Percentiles rank a stretch among this genome's conserved stretches.
phyloP scores from a whole-genome alignment of 2,113 vertebrate genomes.

The Mystacornis crossleyi region DNA sequence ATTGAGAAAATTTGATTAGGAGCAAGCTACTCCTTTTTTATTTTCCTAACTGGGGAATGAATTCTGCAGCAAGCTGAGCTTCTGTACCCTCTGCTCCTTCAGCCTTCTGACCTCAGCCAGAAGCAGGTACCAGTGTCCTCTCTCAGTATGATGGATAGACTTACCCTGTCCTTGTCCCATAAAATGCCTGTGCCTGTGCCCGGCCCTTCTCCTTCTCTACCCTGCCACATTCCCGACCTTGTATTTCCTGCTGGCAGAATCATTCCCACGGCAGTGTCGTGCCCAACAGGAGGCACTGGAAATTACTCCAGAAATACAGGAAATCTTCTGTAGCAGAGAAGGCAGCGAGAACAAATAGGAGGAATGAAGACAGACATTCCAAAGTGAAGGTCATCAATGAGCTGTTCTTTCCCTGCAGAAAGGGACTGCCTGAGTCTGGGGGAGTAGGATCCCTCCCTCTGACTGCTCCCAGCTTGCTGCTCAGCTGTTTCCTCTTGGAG shows the following conservation, averaged over 20 bases:
- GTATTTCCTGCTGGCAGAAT: background rate
- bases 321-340: background rate
- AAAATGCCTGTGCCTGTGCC: background rate
- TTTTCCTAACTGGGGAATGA: background rate
- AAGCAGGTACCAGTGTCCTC: background rate
- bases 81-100: background rate
- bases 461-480: background rate
- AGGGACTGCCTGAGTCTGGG: background rate
- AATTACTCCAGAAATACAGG: background rate
- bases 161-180: background rate
- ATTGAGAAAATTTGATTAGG: background rate
- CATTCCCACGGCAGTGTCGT: background rate
- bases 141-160: background rate
- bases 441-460: background rate
- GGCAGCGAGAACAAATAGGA: background rate
- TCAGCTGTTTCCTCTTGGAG: background rate
- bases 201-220: background rate
- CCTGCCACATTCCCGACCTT: background rate
- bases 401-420: background rate
- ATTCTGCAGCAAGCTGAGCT: background rate
- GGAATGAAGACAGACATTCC: background rate
- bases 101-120: background rate
- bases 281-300: background rate
- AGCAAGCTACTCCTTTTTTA: background rate
- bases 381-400: background rate